Conservation (phyloP, 2,113 vertebrate species). For the Ochotona princeps region DNA sequence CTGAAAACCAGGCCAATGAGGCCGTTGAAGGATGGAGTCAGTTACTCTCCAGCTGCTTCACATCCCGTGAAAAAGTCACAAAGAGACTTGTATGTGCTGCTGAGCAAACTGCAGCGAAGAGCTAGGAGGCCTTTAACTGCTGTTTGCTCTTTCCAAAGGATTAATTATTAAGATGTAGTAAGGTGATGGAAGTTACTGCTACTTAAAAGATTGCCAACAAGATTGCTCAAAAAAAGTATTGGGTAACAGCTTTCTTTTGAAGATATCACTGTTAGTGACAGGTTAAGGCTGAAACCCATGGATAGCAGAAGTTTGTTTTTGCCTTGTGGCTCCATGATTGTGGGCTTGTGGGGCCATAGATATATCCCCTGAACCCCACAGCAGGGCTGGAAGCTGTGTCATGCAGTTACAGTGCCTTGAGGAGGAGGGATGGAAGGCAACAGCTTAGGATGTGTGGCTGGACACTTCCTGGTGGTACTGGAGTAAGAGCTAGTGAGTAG, state of each 20-base stretch:
- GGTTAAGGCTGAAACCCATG: background rate
- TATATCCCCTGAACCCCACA: background rate
- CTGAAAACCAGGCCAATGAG: slow-evolving; percentile 29
- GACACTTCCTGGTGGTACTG: background rate
- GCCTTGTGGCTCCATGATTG: background rate
- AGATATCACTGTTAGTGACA: background rate
- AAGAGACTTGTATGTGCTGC: slow-evolving; percentile 9
- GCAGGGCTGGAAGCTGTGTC: background rate
- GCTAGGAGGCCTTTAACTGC: slow-evolving; percentile 25
- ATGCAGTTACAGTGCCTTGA: background rate
- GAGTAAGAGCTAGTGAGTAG: background rate
- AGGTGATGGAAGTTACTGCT: slow-evolving; percentile 62
- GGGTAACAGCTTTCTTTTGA: background rate
- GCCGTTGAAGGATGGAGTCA: slow-evolving; percentile 58
- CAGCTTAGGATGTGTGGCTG: background rate
- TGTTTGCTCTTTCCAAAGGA: slow-evolving; percentile 61
- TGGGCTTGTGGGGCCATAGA: background rate
- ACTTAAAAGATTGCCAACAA: slow-evolving; percentile 43
- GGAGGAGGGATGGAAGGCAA: background rate
- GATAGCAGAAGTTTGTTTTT: background rate
- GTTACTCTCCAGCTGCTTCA: background rate
- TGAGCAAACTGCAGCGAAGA: slow-evolving; percentile 49
- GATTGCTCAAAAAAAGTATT: slow-evolving; percentile 38
- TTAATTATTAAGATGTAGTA: slow-evolving; percentile 58
- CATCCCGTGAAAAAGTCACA: slow-evolving; percentile 45